These are phyloP conservation scores for Isaurus tuberculatus DNA, from an alignment of 92 coral and sea anemone species.

Conservation along the genomic window DNA sequence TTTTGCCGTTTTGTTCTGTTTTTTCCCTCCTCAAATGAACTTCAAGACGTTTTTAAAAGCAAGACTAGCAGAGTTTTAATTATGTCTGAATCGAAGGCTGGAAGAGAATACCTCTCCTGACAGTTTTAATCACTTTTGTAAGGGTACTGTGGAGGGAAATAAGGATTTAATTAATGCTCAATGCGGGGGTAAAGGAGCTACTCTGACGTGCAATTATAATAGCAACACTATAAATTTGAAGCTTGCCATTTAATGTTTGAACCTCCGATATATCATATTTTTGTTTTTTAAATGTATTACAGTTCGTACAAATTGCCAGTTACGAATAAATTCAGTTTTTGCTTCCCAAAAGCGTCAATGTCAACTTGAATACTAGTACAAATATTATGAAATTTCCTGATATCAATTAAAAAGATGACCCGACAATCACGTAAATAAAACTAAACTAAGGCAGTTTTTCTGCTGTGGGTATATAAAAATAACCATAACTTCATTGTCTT, in stretches of 20 bases:
- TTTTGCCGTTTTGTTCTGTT: conserved; percentile 28
- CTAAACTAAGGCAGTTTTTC: conserved; percentile 21
- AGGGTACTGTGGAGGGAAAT: conserved; percentile 27
- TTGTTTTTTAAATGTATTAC: conserved; percentile 29
- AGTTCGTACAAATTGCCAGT: conserved; percentile 32
- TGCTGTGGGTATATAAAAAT: conserved; percentile 14
- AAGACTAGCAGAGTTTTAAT: conserved; percentile 24
- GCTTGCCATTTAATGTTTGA: conserved; percentile 35
- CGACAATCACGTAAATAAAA: conserved; percentile 14
- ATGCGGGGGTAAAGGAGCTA: conserved; percentile 22
- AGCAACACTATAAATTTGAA: conserved; percentile 18
- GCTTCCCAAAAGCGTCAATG: conserved; percentile 16
- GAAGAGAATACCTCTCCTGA: conserved; percentile 34
- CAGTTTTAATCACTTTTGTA: conserved; percentile 28
- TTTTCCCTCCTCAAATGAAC: conserved; percentile 13
- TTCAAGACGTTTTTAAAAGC: conserved; percentile 18
- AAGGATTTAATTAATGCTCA: conserved; percentile 20
- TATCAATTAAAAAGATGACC: conserved; percentile 11
- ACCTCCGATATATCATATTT: conserved; percentile 35
- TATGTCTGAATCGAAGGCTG: conserved; percentile 24
- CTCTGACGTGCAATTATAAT: conserved; percentile 3
- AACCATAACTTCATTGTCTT: conserved; percentile 16
- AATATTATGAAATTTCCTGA: conserved; percentile 33
- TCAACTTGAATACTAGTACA: conserved; percentile 21
- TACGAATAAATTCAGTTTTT: conserved; percentile 32